phyloP scores from a whole-genome alignment of 2,888 invertebrate species.

The Hermodice carunculata region DNA sequence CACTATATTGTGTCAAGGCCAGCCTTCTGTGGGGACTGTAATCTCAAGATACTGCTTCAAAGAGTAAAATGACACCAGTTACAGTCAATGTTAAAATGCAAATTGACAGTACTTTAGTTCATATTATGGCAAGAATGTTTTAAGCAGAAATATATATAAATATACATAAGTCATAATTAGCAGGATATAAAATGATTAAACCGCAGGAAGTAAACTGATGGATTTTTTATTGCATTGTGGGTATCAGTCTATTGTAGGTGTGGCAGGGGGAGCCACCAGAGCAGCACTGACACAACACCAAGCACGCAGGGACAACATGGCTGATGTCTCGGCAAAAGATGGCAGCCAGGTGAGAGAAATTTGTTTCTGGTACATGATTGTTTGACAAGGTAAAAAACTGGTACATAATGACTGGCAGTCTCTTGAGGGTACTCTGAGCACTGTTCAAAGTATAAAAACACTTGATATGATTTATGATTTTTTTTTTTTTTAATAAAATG shows the following conservation, averaged over 20 bases:
- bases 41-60: too few species aligned
- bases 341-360: slow-evolving; percentile 80
- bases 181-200: background rate
- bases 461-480: background rate
- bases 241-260: slow-evolving; percentile 88
- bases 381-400: background rate
- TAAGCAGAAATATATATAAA: background rate
- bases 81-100: too few species aligned
- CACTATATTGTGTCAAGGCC: too few species aligned
- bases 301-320: slow-evolving; percentile 89
- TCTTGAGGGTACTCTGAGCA: background rate
- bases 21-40: too few species aligned
- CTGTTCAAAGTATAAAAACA: background rate
- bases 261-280: slow-evolving; percentile 87
- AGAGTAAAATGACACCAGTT: too few species aligned
- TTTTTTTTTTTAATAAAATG: too few species aligned
- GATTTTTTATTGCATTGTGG: background rate
- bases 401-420: too few species aligned
- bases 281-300: slow-evolving; percentile 89
- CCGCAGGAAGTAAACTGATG: background rate
- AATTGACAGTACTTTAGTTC: too few species aligned
- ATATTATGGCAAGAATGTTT: too few species aligned
- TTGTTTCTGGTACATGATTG: background rate
- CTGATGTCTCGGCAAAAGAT: slow-evolving; percentile 90
- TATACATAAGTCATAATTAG: background rate